Evolutionary conservation across 1,140 invertebrate species (phyloP).

Genomic region (Panonychus citri): DNA sequence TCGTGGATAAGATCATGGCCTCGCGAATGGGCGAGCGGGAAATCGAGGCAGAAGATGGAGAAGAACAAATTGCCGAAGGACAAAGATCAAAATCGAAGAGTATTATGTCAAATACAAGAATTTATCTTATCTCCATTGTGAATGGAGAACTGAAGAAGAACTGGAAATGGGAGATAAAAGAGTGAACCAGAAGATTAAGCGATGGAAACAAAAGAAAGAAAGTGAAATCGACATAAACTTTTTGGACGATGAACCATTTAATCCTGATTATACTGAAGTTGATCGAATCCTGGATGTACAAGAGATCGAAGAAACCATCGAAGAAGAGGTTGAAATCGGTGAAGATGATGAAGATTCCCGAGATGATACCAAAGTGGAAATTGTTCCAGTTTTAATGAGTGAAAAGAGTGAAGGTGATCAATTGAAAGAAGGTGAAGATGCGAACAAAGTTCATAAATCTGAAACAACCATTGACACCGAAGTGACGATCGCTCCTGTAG

Average conservation of each 20-base stretch:
- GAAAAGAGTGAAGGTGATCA: background rate
- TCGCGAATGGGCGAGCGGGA: slow-evolving; percentile 61
- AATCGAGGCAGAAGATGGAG: slow-evolving; percentile 22
- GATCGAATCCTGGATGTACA: slow-evolving; percentile 86
- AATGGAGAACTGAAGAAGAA: slow-evolving; percentile 95
- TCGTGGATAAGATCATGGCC: slow-evolving; percentile 78
- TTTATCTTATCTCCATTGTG: slow-evolving; percentile 95
- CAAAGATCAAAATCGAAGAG: slow-evolving; percentile 64
- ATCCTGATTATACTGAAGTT: slow-evolving; percentile 94
- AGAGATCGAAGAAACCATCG: slow-evolving; percentile 24
- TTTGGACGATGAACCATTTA: slow-evolving; percentile 88
- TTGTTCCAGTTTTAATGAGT: background rate
- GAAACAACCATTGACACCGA: background rate
- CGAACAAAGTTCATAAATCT: background rate
- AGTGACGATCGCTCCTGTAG: background rate
- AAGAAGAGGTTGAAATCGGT: slow-evolving; percentile 3
- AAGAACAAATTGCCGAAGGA: slow-evolving; percentile 11
- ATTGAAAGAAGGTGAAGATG: background rate
- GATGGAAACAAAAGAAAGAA: slow-evolving; percentile 79
- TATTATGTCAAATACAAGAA: slow-evolving; percentile 97
- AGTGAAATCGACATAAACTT: slow-evolving; percentile 79
- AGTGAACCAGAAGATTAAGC: slow-evolving; percentile 75
- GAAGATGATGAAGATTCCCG: slow-evolving; percentile 1
- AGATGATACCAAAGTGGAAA: background rate
- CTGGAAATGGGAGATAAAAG: slow-evolving; percentile 83